phyloP scores from a whole-genome alignment of 2,888 invertebrate species.

The Drosophila emarginata region DNA sequence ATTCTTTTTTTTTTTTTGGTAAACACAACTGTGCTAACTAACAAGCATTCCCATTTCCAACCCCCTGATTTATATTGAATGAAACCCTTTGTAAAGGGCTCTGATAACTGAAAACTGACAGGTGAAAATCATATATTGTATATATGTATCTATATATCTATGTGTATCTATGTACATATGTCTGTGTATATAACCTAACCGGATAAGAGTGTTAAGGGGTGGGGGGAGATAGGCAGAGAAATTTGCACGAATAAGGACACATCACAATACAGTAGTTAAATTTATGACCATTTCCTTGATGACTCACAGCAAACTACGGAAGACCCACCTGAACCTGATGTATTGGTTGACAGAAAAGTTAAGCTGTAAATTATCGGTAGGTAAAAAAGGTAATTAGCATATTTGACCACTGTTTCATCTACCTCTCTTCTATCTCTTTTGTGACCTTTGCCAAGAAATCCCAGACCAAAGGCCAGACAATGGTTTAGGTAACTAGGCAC shows the following conservation, averaged over 20 bases:
- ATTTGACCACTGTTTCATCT: slow-evolving; percentile 58
- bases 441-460: slow-evolving; percentile 27
- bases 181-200: slow-evolving; percentile 19
- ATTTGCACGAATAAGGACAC: slow-evolving; percentile 24
- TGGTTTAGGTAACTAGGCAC: slow-evolving; percentile 44
- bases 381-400: slow-evolving; percentile 66
- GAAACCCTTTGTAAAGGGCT: slow-evolving; percentile 51
- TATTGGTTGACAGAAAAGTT: slow-evolving; percentile 64
- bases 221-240: not conserved
- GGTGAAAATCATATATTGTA: slow-evolving; percentile 56
- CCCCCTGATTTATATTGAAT: slow-evolving; percentile 31
- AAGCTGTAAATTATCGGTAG: slow-evolving; percentile 61
- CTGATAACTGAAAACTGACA: slow-evolving; percentile 51
- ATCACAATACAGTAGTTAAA: slow-evolving; percentile 11
- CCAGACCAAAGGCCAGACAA: slow-evolving; percentile 30
- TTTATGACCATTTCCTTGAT: slow-evolving; percentile 54
- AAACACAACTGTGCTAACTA: slow-evolving; percentile 42
- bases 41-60: slow-evolving; percentile 25
- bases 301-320: slow-evolving; percentile 15
- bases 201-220: slow-evolving; percentile 23
- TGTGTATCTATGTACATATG: slow-evolving; percentile 17
- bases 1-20: slow-evolving; percentile 48
- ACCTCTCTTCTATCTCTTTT: slow-evolving; percentile 14
- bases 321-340: slow-evolving; percentile 10
- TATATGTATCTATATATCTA: too few relatives aligned